Base-by-base conservation (phyloP, 2,888 invertebrate species). In the Nephrotoma guestfalica region DNA sequence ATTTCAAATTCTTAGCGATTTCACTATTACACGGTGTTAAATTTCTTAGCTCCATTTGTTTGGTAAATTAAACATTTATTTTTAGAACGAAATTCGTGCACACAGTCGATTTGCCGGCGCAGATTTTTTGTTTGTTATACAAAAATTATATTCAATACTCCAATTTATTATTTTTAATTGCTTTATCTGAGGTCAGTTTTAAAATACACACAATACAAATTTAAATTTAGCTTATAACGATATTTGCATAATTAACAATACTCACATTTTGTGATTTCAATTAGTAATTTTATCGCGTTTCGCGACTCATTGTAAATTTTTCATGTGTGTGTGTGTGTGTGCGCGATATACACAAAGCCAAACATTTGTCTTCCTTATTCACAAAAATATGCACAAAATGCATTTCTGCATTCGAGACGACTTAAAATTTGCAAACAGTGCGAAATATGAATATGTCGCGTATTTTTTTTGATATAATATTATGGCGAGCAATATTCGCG, bases 331-430 rank as follows among this genome's bases (percentile, higher is more conserved):
- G 30, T 30, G 30, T 30, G 30, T 2, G 30, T 3, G 30, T 3
- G 30, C 30, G 51, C 51, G 18, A 57, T 57, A 57, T 47, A 40
- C 40, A 47, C 45, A 57, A 51, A 85, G 18, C 42, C 40, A 40
- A 84, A 86, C 86, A 85, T 47, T 41, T 45, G 85, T 86, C 71
- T 83, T 57, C 86, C 45, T 85, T 45, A 85, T 45, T 57, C 86
- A 11, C 11, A 85, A 41, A 47, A 47, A 15, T 30, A 86, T 51
- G 45, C 57, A 13, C 30, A 43, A 15, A 86, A 86, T 86, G 47
- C 83, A 86, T 45, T 71, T 86, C 51, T 86, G 40, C 41, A 83
- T n/a, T 57, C 18, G 7, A 85, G 87, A 87, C 43, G 87, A 87
- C 43, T 42, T 40, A 47, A 86, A 84, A 85, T 83, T 86, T 47